Percentiles rank a stretch among this genome's conserved stretches.
These are phyloP conservation scores for Bubo bubo DNA, from an alignment of 2,113 vertebrate species.

Conservation along the genomic window DNA sequence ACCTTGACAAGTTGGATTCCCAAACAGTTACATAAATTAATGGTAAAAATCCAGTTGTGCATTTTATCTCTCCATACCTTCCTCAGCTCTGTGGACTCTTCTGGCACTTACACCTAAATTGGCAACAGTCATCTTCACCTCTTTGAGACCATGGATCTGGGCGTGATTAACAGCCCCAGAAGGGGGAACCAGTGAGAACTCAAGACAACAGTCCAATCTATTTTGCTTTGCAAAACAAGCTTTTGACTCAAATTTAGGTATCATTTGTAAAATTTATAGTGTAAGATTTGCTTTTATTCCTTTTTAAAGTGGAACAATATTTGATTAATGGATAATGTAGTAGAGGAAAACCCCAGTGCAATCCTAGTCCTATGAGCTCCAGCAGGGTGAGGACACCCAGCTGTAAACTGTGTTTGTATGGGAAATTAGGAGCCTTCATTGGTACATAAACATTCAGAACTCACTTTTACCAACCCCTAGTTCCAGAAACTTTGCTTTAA, in stretches of 20 bases:
- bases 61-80: not conserved
- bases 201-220: not conserved
- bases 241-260: not conserved
- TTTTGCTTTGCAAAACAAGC: not conserved
- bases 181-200: not conserved
- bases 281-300: not conserved
- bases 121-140: not conserved
- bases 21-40: not conserved
- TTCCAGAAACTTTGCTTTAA: not conserved
- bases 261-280: not conserved
- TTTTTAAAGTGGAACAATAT: not conserved
- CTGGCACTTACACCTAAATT: not conserved
- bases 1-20: not conserved
- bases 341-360: not conserved
- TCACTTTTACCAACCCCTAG: not conserved
- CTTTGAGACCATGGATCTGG: not conserved
- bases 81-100: not conserved
- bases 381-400: fast-evolving
- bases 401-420: not conserved
- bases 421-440: not conserved
- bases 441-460: not conserved
- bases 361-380: fast-evolving
- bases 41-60: not conserved
- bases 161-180: not conserved
- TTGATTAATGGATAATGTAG: not conserved